Evolutionary conservation across 1,140 invertebrate genomes (phyloP).

Genomic region (Sinella curviseta): DNA sequence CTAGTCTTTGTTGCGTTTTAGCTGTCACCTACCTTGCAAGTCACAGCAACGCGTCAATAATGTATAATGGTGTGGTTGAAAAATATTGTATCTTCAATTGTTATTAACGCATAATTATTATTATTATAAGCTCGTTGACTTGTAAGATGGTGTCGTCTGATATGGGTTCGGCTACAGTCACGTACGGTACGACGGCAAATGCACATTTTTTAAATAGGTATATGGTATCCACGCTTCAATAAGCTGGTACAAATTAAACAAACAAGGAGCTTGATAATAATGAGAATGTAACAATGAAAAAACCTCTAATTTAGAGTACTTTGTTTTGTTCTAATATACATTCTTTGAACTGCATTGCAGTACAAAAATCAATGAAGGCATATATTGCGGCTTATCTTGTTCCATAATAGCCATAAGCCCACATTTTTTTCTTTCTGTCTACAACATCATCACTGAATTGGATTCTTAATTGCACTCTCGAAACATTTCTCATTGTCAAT

Average conservation of each 20-base stretch:
- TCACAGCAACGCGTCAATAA: background rate
- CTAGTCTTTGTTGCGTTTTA: background rate
- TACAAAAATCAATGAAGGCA: background rate
- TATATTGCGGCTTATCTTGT: background rate
- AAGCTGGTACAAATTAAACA: background rate
- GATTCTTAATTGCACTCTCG: background rate
- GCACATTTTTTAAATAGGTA: no score
- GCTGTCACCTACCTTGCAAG: background rate
- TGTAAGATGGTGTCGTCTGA: background rate
- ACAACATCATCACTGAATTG: background rate
- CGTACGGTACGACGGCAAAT: no score
- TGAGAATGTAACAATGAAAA: background rate
- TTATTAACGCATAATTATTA: background rate
- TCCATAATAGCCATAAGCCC: background rate
- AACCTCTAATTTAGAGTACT: no score
- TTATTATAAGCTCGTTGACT: no score
- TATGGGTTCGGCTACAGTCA: no score
- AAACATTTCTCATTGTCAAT: background rate
- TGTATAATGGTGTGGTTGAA: background rate
- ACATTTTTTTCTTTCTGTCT: background rate
- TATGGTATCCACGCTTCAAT: no score
- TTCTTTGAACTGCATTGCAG: no score
- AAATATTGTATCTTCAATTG: background rate
- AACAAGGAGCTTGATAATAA: background rate
- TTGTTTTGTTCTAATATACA: no score